Conservation (phyloP, 2,888 invertebrate species). For the Drosophila meridionalis region DNA sequence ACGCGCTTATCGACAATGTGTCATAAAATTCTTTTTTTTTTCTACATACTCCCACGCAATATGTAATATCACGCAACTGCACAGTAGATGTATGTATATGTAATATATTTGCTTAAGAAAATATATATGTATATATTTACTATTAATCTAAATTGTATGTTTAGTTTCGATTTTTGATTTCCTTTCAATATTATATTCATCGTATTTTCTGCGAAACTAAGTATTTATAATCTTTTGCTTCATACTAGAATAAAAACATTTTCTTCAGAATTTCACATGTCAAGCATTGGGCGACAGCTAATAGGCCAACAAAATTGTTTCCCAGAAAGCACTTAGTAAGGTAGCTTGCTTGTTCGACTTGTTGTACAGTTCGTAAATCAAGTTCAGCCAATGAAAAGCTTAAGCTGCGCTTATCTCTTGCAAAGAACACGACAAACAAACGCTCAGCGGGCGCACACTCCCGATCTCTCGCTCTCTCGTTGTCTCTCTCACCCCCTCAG, state of each 20-base stretch:
- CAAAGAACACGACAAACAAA: background rate
- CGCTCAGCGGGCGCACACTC: background rate
- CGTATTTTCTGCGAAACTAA: slow-evolving; percentile 27
- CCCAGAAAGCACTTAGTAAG: slow-evolving; percentile 26
- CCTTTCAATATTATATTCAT: slow-evolving; percentile 26
- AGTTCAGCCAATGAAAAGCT: background rate
- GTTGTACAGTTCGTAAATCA: background rate
- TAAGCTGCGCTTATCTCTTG: slow-evolving; percentile 16
- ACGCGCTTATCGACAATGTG: slow-evolving; percentile 7
- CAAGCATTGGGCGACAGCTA: slow-evolving; percentile 20
- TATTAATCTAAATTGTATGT: background rate
- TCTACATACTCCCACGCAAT: slow-evolving; percentile 10
- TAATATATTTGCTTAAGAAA: background rate
- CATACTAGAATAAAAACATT: slow-evolving; percentile 38
- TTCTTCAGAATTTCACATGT: slow-evolving; percentile 42
- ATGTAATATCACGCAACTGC: background rate
- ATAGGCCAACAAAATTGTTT: slow-evolving; percentile 29
- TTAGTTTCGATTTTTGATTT: background rate
- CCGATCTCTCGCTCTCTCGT: background rate
- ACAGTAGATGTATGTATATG: background rate
- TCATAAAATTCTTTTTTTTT: slow-evolving; percentile 21
- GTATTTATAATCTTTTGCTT: slow-evolving; percentile 15
- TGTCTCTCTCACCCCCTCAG: background rate
- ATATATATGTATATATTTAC: background rate
- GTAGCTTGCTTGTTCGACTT: background rate